phyloP scores from a whole-genome alignment of 2,113 vertebrate genomes.

The Myanophis thanlyinensis region DNA sequence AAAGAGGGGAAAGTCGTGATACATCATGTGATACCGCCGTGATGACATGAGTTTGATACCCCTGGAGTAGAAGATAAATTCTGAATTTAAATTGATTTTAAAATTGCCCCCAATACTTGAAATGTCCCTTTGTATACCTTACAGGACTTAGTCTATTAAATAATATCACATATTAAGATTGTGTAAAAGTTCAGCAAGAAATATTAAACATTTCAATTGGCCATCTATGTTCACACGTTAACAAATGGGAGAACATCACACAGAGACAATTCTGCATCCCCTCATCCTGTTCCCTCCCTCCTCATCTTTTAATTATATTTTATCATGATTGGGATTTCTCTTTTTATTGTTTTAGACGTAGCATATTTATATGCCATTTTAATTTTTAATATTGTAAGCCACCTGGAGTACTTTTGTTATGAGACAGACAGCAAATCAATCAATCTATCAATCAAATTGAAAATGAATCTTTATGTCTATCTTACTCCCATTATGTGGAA shows the following conservation, averaged over 20 bases:
- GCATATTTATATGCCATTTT: background rate
- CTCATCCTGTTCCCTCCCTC: background rate
- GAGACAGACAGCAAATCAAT: no score
- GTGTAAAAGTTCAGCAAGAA: background rate
- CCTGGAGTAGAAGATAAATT: no score
- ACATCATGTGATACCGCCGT: no score
- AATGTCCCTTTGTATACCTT: background rate
- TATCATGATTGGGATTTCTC: no score
- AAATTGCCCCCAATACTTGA: background rate
- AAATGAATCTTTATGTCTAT: background rate
- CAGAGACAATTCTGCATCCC: background rate
- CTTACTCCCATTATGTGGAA: background rate
- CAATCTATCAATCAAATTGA: background rate
- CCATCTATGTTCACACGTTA: no score
- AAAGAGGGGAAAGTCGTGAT: no score
- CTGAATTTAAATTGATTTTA: background rate
- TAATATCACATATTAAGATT: background rate
- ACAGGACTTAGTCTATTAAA: background rate
- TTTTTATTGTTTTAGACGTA: no score
- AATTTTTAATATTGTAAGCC: no score
- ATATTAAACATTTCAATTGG: background rate
- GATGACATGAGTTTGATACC: no score
- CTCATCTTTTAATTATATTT: background rate
- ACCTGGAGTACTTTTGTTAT: no score
- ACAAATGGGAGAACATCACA: background rate